Percentiles rank a stretch among this genome's conserved stretches.
Evolutionary conservation across 2,888 invertebrate species (phyloP).

Genomic region (Epirrhoe alternata): DNA sequence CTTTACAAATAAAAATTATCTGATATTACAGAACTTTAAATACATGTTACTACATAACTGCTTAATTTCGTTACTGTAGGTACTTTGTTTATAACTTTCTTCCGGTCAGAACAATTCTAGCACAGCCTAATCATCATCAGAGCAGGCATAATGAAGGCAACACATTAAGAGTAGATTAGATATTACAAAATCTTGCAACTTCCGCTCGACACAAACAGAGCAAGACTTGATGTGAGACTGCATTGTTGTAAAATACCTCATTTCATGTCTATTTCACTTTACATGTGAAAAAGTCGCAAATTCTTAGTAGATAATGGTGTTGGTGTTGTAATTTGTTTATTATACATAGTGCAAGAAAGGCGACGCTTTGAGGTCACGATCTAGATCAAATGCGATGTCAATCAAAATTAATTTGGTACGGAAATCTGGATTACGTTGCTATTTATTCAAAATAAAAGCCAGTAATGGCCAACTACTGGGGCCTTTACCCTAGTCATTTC

Average conservation of each 20-base stretch:
- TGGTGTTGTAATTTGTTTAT: background rate
- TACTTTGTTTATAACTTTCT: background rate
- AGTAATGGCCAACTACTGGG: too few relatives aligned
- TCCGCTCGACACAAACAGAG: conserved; percentile 37
- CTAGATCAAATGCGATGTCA: too few relatives aligned
- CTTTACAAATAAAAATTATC: too few relatives aligned
- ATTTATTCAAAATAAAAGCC: too few relatives aligned
- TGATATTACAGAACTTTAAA: too few relatives aligned
- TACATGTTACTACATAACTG: too few relatives aligned
- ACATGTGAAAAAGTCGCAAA: conserved; percentile 1
- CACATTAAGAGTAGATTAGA: conserved; percentile 6
- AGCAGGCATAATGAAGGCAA: conserved; percentile 33
- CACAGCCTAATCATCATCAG: conserved; percentile 8
- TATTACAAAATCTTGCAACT: conserved; percentile 34
- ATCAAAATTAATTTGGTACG: too few relatives aligned
- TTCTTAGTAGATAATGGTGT: conserved; percentile 7
- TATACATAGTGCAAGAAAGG: background rate
- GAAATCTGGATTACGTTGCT: too few relatives aligned
- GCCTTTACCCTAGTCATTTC: too few relatives aligned
- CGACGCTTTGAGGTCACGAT: background rate
- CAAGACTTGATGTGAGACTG: conserved; percentile 34
- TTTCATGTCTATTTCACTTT: conserved; percentile 25
- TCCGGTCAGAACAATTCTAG: background rate
- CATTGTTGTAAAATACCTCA: conserved; percentile 29
- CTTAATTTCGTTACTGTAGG: too few relatives aligned